phyloP scores from a whole-genome alignment of 2,797 vertebrate genomes.

The Sylvia borin region DNA sequence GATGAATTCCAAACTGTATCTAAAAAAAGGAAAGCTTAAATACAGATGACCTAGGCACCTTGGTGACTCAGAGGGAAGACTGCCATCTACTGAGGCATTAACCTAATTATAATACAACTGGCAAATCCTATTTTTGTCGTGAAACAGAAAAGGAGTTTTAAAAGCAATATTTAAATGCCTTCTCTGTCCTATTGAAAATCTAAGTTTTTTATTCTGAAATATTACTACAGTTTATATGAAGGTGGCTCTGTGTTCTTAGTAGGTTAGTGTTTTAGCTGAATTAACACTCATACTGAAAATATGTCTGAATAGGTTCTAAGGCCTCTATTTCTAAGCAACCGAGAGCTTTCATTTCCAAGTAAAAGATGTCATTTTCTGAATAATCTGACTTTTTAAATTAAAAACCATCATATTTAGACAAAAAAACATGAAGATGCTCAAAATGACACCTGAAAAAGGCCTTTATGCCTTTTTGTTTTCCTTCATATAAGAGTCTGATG shows the following conservation, averaged over 20 bases:
- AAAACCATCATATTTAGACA: not conserved
- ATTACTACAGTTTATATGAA: not conserved
- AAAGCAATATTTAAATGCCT: not conserved
- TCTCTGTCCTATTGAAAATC: not conserved
- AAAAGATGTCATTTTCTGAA: not conserved
- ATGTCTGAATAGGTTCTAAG: not conserved
- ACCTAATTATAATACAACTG: not conserved
- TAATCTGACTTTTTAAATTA: not conserved
- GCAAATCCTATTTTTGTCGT: not conserved
- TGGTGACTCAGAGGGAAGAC: conserved; percentile 34
- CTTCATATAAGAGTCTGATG: not conserved
- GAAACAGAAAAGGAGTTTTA: not conserved
- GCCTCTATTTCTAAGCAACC: not conserved
- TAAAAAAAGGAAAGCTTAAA: not conserved
- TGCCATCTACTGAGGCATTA: conserved; percentile 51
- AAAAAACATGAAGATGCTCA: not conserved
- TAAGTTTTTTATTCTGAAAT: not conserved
- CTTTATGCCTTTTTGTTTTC: not conserved
- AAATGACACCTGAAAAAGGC: not conserved
- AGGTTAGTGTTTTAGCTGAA: not conserved
- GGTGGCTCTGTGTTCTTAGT: not conserved
- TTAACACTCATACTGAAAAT: not conserved
- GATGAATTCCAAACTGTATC: not conserved
- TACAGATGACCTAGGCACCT: not conserved
- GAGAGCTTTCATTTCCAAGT: not conserved